Percentiles rank a stretch among this genome's conserved stretches.
These are phyloP conservation scores for Drosophila ficusphila DNA, from an alignment of 1,140 invertebrate genomes.

Conservation along the genomic window DNA sequence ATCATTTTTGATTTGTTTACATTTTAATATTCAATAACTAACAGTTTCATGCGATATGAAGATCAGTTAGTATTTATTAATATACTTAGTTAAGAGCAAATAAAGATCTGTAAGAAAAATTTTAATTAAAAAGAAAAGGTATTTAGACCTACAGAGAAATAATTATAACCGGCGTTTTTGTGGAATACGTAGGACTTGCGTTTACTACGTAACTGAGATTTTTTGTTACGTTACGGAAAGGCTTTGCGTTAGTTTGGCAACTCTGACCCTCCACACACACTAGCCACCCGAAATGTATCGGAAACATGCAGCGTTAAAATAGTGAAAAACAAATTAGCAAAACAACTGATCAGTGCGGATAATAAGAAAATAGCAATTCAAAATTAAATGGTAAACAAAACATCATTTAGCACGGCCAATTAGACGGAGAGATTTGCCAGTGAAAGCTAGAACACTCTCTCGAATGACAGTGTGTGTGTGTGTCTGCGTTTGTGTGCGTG, in stretches of 20 bases:
- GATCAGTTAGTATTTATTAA: too few relatives aligned
- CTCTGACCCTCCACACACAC: background rate
- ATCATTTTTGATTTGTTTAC: too few relatives aligned
- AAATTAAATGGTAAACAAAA: constrained; percentile 73
- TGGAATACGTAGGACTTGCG: too few relatives aligned
- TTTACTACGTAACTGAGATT: too few relatives aligned
- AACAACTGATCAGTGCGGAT: constrained; percentile 18
- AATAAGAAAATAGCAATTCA: constrained; percentile 24
- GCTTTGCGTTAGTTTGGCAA: background rate
- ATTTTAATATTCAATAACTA: too few relatives aligned
- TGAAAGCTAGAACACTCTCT: constrained; percentile 64
- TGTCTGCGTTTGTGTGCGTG: constrained; percentile 21
- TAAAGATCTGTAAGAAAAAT: too few relatives aligned
- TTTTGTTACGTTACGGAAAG: too few relatives aligned
- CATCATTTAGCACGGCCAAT: background rate
- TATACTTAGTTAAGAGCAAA: too few relatives aligned
- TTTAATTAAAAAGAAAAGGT: too few relatives aligned
- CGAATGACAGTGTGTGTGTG: background rate
- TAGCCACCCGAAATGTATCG: constrained; percentile 2
- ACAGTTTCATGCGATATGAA: too few relatives aligned
- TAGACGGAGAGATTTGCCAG: constrained; percentile 9
- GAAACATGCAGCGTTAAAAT: constrained; percentile 35
- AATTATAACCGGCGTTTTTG: too few relatives aligned
- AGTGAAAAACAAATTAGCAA: constrained; percentile 41
- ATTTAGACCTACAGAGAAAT: too few relatives aligned